phyloP scores from a whole-genome alignment of 2,797 vertebrate species.

The Danio albolineatus region DNA sequence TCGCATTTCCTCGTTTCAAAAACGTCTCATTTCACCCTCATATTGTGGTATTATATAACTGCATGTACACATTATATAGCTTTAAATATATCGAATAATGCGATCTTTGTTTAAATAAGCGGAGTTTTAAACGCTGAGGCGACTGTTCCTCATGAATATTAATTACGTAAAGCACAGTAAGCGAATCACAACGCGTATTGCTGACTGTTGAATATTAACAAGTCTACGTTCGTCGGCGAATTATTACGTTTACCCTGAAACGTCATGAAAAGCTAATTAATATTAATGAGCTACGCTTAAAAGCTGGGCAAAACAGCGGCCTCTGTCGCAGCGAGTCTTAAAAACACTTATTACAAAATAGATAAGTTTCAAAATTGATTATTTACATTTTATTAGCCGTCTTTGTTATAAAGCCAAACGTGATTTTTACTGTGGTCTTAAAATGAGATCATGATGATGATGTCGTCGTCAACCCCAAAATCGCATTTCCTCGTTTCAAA shows the following conservation, averaged over 20 bases:
- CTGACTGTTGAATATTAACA: neutral
- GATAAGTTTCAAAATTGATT: too few species aligned
- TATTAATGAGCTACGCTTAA: neutral
- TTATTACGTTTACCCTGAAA: neutral
- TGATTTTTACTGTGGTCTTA: too few species aligned
- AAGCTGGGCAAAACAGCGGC: neutral
- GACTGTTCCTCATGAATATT: slow-evolving; percentile 21
- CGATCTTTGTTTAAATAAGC: neutral
- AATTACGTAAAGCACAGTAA: slow-evolving; percentile 6
- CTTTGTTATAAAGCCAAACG: too few species aligned
- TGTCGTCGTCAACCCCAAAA: neutral
- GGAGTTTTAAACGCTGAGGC: too few species aligned
- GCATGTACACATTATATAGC: neutral
- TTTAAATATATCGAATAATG: neutral
- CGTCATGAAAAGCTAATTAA: neutral
- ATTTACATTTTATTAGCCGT: too few species aligned
- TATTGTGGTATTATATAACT: neutral
- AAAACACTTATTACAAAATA: too few species aligned
- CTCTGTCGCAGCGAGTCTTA: neutral
- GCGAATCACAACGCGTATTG: neutral
- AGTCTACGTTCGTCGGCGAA: neutral
- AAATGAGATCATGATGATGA: too few species aligned
- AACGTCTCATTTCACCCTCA: neutral
- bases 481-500: neutral
- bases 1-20: neutral